Evolutionary conservation across 2,888 invertebrate genomes (phyloP).

Genomic region (Mimachlamys varia): DNA sequence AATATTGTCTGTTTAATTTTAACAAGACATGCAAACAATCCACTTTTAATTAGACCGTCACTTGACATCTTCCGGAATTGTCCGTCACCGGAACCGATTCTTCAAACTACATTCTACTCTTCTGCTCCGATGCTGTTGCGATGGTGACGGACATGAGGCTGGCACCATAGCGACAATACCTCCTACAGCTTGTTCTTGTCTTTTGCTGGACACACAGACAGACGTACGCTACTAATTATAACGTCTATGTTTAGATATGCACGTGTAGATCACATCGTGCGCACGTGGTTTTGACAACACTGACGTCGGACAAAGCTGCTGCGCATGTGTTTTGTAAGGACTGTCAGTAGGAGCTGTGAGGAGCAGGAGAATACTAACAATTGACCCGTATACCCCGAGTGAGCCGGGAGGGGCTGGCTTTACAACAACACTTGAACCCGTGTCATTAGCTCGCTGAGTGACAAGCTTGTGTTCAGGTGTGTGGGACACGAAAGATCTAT

Average conservation of each 20-base stretch:
- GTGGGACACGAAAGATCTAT: neutral
- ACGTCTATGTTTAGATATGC: conserved; percentile 7
- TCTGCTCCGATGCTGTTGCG: neutral
- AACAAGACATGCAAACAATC: conserved; percentile 33
- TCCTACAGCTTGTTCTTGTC: conserved; percentile 7
- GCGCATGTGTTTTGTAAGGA: conserved; percentile 23
- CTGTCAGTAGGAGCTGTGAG: neutral
- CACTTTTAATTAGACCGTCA: neutral
- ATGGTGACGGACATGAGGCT: neutral
- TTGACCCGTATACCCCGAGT: conserved; percentile 6
- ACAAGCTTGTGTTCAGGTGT: neutral
- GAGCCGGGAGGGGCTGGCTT: neutral
- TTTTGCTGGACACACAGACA: neutral
- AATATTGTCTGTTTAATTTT: conserved; percentile 12
- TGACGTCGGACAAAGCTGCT: neutral
- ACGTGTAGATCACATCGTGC: neutral
- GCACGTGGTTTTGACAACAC: neutral
- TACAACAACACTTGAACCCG: neutral
- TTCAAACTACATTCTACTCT: neutral
- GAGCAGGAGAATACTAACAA: neutral
- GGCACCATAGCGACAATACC: neutral
- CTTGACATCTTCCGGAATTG: conserved; percentile 31
- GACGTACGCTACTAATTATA: neutral
- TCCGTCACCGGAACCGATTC: neutral
- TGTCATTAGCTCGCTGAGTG: neutral